Base-by-base conservation (phyloP, 2,797 vertebrate species). In the Pseudochromis fuscus region DNA sequence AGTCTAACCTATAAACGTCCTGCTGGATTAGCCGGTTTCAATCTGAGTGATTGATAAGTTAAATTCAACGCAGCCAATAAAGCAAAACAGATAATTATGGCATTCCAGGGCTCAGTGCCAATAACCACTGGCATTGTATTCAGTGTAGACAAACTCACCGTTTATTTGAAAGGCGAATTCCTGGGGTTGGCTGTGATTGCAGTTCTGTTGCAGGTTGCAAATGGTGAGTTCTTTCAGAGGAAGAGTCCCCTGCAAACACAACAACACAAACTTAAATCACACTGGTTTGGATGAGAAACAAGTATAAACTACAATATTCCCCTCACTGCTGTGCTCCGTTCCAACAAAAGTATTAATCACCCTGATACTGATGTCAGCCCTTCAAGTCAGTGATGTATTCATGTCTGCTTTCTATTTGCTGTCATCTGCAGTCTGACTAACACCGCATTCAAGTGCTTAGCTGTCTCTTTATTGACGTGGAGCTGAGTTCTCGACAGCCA, bases 141-240 rank as follows among this genome's bases (percentile, higher is more conserved):
- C 60, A 16, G 16, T 31, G 3, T 35, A 71, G 61, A 48, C 11
- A 7, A 75, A 82, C 93, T 80, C 58, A 98, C 97, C 97, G 69
- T 96, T 94, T 67, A 98, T 95, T 90, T 94, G 94, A 90, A 98
- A 96, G 25, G 95, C 94, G 0, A 95, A 95, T 3, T 94, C 94
- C 85, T 95, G 88, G 15, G 87, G 93, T 78, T 92, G 91, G 9
- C 79, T 93, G 85, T 88, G 91, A 88, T 93, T 75, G 73, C 93
- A 86, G 81, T 94, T 95, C 1, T 88, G 87, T 30, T 94, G 92
- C 0, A 96, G 67, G 10, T 93, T 95, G 57, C 81, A 92, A 87
- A 98, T 91, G 0, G 81, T 93, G 82, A 99, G 90, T 61, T 98
- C 96, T 45, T 94, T 94, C 57, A 98, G 67, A 0, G 97, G 98